Base-by-base conservation (phyloP, 2,888 invertebrate species). In the Eupithecia tripunctaria region DNA sequence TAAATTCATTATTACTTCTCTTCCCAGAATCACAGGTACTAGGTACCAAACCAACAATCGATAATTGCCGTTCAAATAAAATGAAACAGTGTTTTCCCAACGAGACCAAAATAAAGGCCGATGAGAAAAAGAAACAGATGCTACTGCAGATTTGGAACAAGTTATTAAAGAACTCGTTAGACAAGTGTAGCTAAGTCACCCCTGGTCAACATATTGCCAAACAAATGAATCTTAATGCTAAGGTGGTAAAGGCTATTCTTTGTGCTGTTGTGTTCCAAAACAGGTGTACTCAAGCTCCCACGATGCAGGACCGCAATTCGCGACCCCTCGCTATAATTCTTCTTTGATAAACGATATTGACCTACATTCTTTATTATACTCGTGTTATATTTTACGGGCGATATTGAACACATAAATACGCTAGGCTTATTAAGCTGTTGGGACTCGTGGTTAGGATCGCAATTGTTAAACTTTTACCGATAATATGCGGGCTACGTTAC, bases 221-320 rank as follows among this genome's bases (percentile, higher is more conserved):
- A 70, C 66, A 73, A 38, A 72, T 78, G 36, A 21, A 64, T 68
- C 66, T 73, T 76, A 29, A 75, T 67, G 2, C 12, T 62, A 51
- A 36, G 27, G 59, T 5, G n/a, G 68, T 76, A 77, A 47, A 63
- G 66, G 72, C 78, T 70, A 77, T 72, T 78, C 82, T 38, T 38
- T 25, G 21, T 14, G 21, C 41, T 41, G 60, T 8, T 68, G 36
- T 67, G 51, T 81, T 79, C 73, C 60, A 77, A 81, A 81, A 86
- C 87, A 88, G 87, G 87, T 87, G 88, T 78, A 81, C 79, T 70
- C 66, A 70, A 76, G 83, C 80, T 82, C 84, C 82, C 84, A 84
- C 84, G 82, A 80, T 84, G 77, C 80, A 79, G 79, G 81, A 79
- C 82, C 82, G 77, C 79, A 84, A 83, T 87, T 84, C 80, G 86